Evolutionary conservation across 1,140 invertebrate genomes (phyloP).

Genomic region (Choristoneura fumiferana): DNA sequence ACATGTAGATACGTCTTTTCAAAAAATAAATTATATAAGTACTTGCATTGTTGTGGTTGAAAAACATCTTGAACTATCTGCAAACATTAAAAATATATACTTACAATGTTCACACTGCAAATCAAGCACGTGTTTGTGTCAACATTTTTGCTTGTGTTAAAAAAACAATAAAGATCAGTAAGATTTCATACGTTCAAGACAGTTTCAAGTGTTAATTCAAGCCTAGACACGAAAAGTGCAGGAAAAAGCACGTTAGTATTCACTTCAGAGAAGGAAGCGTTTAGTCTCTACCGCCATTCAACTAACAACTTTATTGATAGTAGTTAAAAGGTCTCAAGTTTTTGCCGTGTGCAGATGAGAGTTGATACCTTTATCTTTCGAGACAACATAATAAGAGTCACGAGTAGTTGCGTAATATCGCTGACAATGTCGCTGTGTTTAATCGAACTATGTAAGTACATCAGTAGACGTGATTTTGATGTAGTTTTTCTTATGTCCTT

Average conservation of each 20-base stretch:
- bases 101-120: no score
- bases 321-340: slow-evolving; percentile 34
- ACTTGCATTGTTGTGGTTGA: no score
- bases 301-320: slow-evolving; percentile 40
- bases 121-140: no score
- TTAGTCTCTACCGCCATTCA: slow-evolving; percentile 21
- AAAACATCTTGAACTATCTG: no score
- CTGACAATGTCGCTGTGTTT: slow-evolving; percentile 56
- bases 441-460: slow-evolving; percentile 43
- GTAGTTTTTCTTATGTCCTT: not conserved
- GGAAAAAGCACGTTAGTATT: slow-evolving; percentile 65
- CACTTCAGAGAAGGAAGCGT: slow-evolving; percentile 52
- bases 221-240: slow-evolving; percentile 42
- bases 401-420: slow-evolving; percentile 70
- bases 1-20: no score
- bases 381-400: slow-evolving; percentile 64
- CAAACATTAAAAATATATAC: no score
- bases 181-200: not conserved
- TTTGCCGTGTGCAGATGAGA: slow-evolving; percentile 27
- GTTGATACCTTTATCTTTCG: slow-evolving; percentile 49
- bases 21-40: no score
- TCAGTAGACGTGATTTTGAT: slow-evolving; percentile 11
- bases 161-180: no score
- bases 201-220: slow-evolving; percentile 38
- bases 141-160: no score